Evolutionary conservation across 2,888 invertebrate species (phyloP).

Genomic region (Leptinotarsa haldemani): DNA sequence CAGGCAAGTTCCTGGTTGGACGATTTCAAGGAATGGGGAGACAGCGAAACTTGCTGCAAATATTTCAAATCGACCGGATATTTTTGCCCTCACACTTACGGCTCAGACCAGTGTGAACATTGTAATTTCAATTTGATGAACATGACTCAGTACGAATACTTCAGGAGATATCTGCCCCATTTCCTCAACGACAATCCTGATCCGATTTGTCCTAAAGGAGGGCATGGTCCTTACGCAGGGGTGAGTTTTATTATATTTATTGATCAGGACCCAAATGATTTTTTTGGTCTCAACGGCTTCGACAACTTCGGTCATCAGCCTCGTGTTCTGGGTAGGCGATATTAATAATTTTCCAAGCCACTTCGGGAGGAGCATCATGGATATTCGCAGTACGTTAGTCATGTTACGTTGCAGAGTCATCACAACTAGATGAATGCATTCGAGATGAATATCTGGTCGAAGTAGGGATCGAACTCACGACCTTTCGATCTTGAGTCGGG

Average conservation of each 20-base stretch:
- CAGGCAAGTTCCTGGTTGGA: constrained; percentile 93
- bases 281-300: too few relatives aligned
- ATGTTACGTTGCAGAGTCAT: too few relatives aligned
- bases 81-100: constrained; percentile 74
- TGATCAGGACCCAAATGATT: too few relatives aligned
- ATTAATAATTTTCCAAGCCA: too few relatives aligned
- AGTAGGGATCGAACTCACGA: too few relatives aligned
- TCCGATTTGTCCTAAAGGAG: constrained; percentile 79
- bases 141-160: constrained; percentile 66
- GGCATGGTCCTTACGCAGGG: constrained; percentile 79
- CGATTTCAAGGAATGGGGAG: constrained; percentile 84
- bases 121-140: constrained; percentile 48
- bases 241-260: constrained; percentile 61
- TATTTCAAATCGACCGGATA: constrained; percentile 71
- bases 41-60: constrained; percentile 75
- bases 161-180: constrained; percentile 75
- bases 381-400: too few relatives aligned
- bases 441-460: too few relatives aligned
- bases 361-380: too few relatives aligned
- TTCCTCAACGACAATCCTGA: constrained; percentile 81
- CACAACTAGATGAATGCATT: too few relatives aligned
- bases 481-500: too few relatives aligned
- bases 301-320: too few relatives aligned
- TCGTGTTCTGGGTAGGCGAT: too few relatives aligned
- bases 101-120: constrained; percentile 53